A percentile compares a stretch with the other conserved stretches of the same genome.
Conservation (phyloP, 2,113 vertebrate genomes). For the Pipa parva region DNA sequence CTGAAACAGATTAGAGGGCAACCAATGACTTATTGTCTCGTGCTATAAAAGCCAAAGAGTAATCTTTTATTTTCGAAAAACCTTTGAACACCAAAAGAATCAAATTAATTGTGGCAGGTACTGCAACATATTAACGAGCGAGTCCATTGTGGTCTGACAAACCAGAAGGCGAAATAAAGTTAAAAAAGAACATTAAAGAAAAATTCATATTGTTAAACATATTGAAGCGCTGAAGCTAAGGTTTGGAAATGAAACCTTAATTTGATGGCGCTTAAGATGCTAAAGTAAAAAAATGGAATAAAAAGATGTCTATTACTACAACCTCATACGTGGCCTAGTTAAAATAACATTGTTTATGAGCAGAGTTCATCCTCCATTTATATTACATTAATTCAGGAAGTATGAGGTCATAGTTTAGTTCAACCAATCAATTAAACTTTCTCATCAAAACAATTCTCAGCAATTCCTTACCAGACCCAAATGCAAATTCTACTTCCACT, state of each 20-base stretch:
- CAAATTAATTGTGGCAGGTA: slow-evolving; percentile 34
- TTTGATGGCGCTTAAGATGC: slow-evolving; percentile 4
- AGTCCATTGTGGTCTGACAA: slow-evolving; percentile 18
- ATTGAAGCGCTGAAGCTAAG: not conserved
- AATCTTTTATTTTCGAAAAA: slow-evolving; percentile 45
- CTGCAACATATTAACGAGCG: slow-evolving; percentile 17
- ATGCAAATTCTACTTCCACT: too few relatives aligned
- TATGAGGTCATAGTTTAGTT: too few relatives aligned
- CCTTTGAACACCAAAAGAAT: slow-evolving; percentile 42
- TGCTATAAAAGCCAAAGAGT: slow-evolving; percentile 42
- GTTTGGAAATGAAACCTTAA: not conserved
- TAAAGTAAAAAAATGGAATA: not conserved
- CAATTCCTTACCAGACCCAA: too few relatives aligned
- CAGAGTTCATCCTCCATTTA: too few relatives aligned
- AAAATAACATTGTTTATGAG: too few relatives aligned
- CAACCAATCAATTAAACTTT: too few relatives aligned
- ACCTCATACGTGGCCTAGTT: not conserved
- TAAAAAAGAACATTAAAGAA: slow-evolving; percentile 30
- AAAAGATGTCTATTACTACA: not conserved
- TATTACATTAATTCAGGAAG: too few relatives aligned
- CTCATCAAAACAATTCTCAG: too few relatives aligned
- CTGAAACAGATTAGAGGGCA: slow-evolving; percentile 53
- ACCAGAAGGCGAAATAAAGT: slow-evolving; percentile 15
- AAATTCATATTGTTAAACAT: slow-evolving; percentile 12
- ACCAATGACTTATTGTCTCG: slow-evolving; percentile 7